Base-by-base conservation (phyloP, 2,113 vertebrate genomes). In the Sclerurus mexicanus region DNA sequence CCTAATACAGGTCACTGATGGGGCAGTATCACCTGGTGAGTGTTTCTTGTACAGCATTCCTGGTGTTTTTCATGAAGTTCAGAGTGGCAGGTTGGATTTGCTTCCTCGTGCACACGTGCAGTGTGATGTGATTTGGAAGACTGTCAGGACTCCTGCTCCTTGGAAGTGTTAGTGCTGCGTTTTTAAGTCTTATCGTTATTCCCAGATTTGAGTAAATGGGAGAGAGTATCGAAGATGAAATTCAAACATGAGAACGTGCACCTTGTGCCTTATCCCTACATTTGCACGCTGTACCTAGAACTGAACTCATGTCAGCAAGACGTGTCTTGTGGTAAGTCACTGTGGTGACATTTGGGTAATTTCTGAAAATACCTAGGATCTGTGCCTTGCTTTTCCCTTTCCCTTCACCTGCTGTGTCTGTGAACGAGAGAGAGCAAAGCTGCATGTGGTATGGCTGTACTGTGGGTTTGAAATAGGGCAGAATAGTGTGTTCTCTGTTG, bases 131-230 rank as follows among this genome's bases (percentile, higher is more conserved):
- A 33, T 90, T 78, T 13, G 37, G 80, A 50, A 83, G 63, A 7
- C 13, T 59, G 40, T 64, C 27, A 39, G 85, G 63, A 56, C 33
- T 91, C 7, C 7, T 15, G 37, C 30, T 88, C 35, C 27, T 91
- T 59, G 76, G 58, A 60, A 86, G 44, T 28, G 19, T 68, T 56
- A 19, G 3, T 30, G 52, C 64, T 59, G 2, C 40, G 71, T 76
- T 83, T 62, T 46, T 67, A 40, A 87, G 79, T 15, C 90, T 89
- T 91, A 92, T 1, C 20, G 0, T 62, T 4, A 0, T 33, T 56
- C 89, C 89, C 84, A 96, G 95, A 95, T 91, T 37, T 95, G 84
- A 92, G 83, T 53, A 96, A 83, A 60, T 94, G 95, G 95, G 80
- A 96, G 46, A 66, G n/a, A 60, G 89, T 95, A 13, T 93, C 86